Base-by-base conservation (phyloP, 2,113 vertebrate species). In the Telmatochromis sp. region DNA sequence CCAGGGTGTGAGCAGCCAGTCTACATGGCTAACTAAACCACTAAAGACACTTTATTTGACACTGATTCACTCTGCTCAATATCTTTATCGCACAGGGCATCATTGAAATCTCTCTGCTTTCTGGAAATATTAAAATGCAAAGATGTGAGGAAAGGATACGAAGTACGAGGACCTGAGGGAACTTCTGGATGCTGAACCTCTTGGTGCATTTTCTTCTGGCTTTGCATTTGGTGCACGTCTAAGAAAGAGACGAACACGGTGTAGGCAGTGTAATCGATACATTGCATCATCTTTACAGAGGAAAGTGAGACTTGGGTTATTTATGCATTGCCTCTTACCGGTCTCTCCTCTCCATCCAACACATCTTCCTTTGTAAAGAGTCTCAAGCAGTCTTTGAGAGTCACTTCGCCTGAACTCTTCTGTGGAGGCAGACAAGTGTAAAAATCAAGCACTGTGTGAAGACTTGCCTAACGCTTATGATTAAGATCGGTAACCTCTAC, bases 101-200 rank as follows among this genome's bases (percentile, higher is more conserved):
- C 15, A 9, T 9, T 5, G 7, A 21, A 57, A 13, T 37, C 17
- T 15, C 28, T 78, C 12, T 8, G 9, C 2, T 10, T 6, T n/a
- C 60, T 55, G 14, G 15, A 53, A 75, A 47, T 45, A 1, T 31
- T 78, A 5, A 78, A 51, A 51, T n/a, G 45, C 73, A 26, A 58
- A 37, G 15, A 47, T 12, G 12, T 4, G 63, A 73, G n/a, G 26
- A 86, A 96, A 98, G 97, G 98, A 99, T 99, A 99, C 98, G 98
- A 78, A 99, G 97, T 89, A 99, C 98, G 71, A 99, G 96, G 90
- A 99, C 97, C 96, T 98, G 98, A 82, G 98, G 98, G 91, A 98
- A 99, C 95, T 97, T 98, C 97, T 99, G 98, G 92, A 99, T 97
- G 95, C 97, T 98, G 96, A 99, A 99, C 90, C 98, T 98, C 95